Evolutionary conservation across 2,113 vertebrate species (phyloP).

Genomic region (Lamprologus sp.): DNA sequence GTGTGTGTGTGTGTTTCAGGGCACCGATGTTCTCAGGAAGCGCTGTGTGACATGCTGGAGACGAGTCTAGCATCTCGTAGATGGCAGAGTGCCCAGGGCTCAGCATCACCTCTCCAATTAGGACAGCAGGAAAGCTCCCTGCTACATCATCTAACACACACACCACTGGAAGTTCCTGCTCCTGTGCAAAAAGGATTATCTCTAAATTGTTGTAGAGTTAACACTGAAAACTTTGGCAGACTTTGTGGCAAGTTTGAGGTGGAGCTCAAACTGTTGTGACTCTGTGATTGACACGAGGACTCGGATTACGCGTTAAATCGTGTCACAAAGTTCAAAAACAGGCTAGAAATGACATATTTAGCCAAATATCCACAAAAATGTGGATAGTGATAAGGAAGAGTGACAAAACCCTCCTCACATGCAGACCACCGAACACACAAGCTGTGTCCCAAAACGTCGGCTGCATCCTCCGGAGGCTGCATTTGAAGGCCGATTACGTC

Average conservation of each 20-base stretch:
- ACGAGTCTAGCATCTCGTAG: not conserved
- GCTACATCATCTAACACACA: not conserved
- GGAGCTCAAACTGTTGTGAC: not conserved
- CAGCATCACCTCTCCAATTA: conserved; percentile 40
- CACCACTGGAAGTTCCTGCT: not conserved
- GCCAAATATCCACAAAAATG: not conserved
- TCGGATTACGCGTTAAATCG: not conserved
- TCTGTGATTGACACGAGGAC: not conserved
- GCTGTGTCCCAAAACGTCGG: no score
- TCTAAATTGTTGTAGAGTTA: not conserved
- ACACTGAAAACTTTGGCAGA: not conserved
- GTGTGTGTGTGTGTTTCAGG: not conserved
- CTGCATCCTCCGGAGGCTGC: no score
- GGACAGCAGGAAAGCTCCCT: not conserved
- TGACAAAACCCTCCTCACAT: not conserved
- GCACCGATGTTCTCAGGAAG: not conserved
- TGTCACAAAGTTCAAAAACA: not conserved
- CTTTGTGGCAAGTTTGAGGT: not conserved
- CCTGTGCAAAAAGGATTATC: not conserved
- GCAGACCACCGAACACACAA: not conserved
- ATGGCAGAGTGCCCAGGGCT: conserved; percentile 9
- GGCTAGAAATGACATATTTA: not conserved
- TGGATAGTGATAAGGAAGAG: not conserved
- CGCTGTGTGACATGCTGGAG: conserved; percentile 7
- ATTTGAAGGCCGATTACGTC: no score